phyloP scores from a whole-genome alignment of 1,140 invertebrate species.

The Atta texana region DNA sequence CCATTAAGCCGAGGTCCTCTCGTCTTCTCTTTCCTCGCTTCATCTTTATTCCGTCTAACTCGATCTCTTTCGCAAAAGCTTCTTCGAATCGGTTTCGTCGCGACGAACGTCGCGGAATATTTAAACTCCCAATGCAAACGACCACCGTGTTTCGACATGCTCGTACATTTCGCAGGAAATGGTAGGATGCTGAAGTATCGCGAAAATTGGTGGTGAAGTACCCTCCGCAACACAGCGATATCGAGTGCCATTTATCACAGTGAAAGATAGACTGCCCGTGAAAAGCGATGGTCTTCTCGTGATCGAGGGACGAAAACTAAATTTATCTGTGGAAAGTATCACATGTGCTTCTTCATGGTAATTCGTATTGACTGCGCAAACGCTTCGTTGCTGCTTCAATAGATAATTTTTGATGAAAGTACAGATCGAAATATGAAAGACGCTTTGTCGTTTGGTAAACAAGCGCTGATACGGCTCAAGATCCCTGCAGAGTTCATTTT shows the following conservation, averaged over 20 bases:
- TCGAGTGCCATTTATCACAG: constrained; percentile 55
- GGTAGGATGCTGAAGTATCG: constrained; percentile 57
- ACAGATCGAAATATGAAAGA: neutral
- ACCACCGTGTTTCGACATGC: constrained; percentile 51
- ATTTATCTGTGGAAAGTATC: constrained; percentile 15
- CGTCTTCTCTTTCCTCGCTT: neutral
- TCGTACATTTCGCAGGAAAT: constrained; percentile 50
- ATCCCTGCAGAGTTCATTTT: constrained; percentile 58
- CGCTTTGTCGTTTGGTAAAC: constrained; percentile 29
- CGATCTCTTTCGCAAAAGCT: constrained; percentile 61
- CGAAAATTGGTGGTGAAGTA: constrained; percentile 53
- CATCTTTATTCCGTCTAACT: constrained; percentile 1
- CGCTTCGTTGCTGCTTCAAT: neutral
- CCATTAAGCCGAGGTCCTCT: constrained; percentile 70
- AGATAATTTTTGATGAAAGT: constrained; percentile 11
- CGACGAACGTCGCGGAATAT: constrained; percentile 68
- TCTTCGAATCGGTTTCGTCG: constrained; percentile 66
- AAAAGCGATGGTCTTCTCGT: constrained; percentile 44
- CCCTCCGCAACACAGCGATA: constrained; percentile 36
- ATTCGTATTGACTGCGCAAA: neutral
- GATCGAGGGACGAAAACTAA: constrained; percentile 47
- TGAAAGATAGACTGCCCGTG: constrained; percentile 34
- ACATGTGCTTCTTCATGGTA: neutral
- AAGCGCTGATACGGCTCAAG: neutral
- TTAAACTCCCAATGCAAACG: constrained; percentile 55